Evolutionary conservation across 92 coral and sea anemone species (phyloP).

Genomic region (Nematostella vectensis): DNA sequence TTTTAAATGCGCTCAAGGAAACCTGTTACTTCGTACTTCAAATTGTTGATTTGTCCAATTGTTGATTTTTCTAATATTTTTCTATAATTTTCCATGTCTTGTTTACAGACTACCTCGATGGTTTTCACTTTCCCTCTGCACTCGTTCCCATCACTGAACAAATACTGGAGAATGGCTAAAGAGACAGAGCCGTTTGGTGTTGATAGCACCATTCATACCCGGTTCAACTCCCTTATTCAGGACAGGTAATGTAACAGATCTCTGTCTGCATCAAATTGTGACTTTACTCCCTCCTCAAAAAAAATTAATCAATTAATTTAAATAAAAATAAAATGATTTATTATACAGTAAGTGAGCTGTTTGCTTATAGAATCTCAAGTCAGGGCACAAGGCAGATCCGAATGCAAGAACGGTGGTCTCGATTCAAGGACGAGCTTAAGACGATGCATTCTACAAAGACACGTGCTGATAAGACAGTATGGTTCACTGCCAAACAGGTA

Average conservation of each 20-base stretch:
- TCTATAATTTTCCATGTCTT: background rate
- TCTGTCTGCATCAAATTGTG: no score
- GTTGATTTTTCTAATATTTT: no score
- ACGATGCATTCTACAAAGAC: constrained; percentile 44
- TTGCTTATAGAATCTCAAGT: constrained; percentile 28
- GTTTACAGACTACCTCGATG: background rate
- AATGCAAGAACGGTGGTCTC: constrained; percentile 69
- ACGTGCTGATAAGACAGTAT: constrained; percentile 44
- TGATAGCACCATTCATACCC: constrained; percentile 48
- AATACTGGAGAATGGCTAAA: constrained; percentile 46
- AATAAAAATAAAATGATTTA: no score
- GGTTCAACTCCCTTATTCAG: constrained; percentile 57
- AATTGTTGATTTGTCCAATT: no score
- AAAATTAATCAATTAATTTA: no score
- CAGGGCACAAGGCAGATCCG: constrained; percentile 57
- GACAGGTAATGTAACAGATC: constrained; percentile 60
- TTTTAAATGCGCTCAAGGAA: no score
- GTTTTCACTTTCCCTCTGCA: constrained; percentile 48
- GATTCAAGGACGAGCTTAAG: constrained; percentile 54
- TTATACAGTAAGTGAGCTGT: background rate
- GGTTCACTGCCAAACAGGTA: constrained; percentile 39
- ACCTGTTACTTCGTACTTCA: no score
- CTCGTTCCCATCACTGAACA: constrained; percentile 52
- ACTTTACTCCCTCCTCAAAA: no score
- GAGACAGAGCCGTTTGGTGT: constrained; percentile 14